Percentiles rank a stretch among this genome's conserved stretches.
Conservation (phyloP, 2,113 vertebrate species). For the Indri indri region DNA sequence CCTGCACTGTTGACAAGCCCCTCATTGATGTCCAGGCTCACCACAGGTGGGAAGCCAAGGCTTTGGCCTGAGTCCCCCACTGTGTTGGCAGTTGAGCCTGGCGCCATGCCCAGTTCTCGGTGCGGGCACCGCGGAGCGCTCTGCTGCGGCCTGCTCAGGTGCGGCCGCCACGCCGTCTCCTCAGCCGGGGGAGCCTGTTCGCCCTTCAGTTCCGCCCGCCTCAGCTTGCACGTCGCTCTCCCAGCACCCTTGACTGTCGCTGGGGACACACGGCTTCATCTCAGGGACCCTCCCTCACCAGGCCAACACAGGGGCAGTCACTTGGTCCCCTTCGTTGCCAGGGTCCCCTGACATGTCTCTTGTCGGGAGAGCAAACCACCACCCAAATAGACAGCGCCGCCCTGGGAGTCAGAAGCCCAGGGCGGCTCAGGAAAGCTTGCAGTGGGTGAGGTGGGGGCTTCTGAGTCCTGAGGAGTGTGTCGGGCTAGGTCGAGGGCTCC, state of each 20-base stretch:
- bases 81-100: fast-evolving
- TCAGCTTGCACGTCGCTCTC: fast-evolving
- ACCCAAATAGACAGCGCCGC: fast-evolving
- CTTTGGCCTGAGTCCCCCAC: no score
- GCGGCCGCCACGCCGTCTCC: fast-evolving
- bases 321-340: background rate
- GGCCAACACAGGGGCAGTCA: background rate
- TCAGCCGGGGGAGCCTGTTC: background rate
- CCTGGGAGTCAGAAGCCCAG: background rate
- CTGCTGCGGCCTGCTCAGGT: fast-evolving
- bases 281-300: background rate
- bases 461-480: background rate
- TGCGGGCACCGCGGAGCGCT: fast-evolving
- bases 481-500: background rate
- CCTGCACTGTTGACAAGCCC: background rate
- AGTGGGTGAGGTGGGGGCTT: background rate
- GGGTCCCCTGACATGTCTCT: background rate
- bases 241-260: background rate
- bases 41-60: background rate
- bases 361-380: background rate
- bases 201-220: fast-evolving
- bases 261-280: fast-evolving
- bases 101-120: fast-evolving
- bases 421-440: background rate
- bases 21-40: no score